Conservation (phyloP, 2,888 invertebrate genomes). For the Trichogramma dendrolimi region DNA sequence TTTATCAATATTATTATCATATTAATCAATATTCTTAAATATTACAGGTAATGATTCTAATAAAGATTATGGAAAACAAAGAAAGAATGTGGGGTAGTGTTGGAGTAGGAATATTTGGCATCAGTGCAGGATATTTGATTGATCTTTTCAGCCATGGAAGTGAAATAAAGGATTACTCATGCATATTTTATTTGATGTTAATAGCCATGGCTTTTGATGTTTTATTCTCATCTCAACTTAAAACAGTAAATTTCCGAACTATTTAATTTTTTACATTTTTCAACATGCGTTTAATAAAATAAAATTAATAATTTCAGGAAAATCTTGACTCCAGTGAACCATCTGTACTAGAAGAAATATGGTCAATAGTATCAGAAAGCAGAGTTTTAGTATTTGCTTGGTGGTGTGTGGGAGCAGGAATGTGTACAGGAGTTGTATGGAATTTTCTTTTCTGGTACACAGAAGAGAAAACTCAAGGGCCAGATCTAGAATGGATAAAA, state of each 20-base stretch:
- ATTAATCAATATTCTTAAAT: slow-evolving; percentile 4
- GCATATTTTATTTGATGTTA: slow-evolving; percentile 75
- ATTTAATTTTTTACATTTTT: neutral
- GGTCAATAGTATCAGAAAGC: slow-evolving; percentile 39
- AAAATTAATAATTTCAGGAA: slow-evolving; percentile 33
- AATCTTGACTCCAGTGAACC: slow-evolving; percentile 34
- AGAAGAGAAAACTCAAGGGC: slow-evolving; percentile 63
- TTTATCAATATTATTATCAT: neutral
- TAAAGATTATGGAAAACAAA: slow-evolving; percentile 78
- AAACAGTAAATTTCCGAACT: slow-evolving; percentile 41
- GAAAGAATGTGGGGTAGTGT: slow-evolving; percentile 85
- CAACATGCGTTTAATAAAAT: slow-evolving; percentile 1
- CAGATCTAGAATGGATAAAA: slow-evolving; percentile 59
- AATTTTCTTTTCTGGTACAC: slow-evolving; percentile 83
- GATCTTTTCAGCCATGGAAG: slow-evolving; percentile 67
- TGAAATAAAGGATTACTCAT: slow-evolving; percentile 67
- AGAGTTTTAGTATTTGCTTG: slow-evolving; percentile 67
- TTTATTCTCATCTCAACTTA: slow-evolving; percentile 62
- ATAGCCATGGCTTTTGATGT: slow-evolving; percentile 65
- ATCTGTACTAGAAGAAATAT: slow-evolving; percentile 43
- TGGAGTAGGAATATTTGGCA: slow-evolving; percentile 77
- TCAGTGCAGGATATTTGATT: slow-evolving; percentile 73
- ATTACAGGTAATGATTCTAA: slow-evolving; percentile 61
- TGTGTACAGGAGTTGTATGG: slow-evolving; percentile 82
- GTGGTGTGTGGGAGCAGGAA: slow-evolving; percentile 78